Evolutionary conservation across 2,888 invertebrate genomes (phyloP).

Genomic region (Eueremaeus valkanovi): DNA sequence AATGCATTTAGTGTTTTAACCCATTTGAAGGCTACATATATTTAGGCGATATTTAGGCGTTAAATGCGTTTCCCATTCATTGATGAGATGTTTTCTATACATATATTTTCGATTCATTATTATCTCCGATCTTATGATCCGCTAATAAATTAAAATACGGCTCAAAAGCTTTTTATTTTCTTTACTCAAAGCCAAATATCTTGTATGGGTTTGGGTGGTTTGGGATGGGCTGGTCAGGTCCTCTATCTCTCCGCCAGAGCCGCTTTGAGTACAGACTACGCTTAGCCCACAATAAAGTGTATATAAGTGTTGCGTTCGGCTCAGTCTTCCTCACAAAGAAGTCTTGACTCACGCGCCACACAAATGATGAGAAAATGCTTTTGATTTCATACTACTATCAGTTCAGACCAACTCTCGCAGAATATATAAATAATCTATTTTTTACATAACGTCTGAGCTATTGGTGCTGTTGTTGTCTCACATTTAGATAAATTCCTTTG

Average conservation of each 20-base stretch:
- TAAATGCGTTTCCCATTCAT: conserved; percentile 29
- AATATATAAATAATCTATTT: conserved; percentile 29
- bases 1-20: conserved; percentile 10
- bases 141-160: conserved; percentile 29
- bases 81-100: conserved; percentile 9
- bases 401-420: neutral
- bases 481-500: conserved; percentile 6
- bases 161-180: neutral
- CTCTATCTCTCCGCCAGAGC: neutral
- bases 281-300: conserved; percentile 10
- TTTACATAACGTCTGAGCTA: neutral
- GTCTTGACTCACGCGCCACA: conserved; percentile 29
- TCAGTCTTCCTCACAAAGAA: conserved; percentile 5
- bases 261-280: neutral
- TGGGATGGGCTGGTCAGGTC: conserved; percentile 26
- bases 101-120: conserved; percentile 26
- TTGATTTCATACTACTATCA: conserved; percentile 18
- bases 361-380: conserved; percentile 22
- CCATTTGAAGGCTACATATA: conserved; percentile 27
- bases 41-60: conserved; percentile 26
- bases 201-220: conserved; percentile 28
- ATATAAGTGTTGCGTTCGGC: neutral
- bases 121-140: conserved; percentile 20
- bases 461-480: conserved; percentile 9
- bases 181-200: conserved; percentile 10